A percentile compares a stretch with the other conserved stretches of the same genome.
These are phyloP conservation scores for Drosophila aff. DNA, from an alignment of 1,140 invertebrate genomes.

Conservation along the genomic window DNA sequence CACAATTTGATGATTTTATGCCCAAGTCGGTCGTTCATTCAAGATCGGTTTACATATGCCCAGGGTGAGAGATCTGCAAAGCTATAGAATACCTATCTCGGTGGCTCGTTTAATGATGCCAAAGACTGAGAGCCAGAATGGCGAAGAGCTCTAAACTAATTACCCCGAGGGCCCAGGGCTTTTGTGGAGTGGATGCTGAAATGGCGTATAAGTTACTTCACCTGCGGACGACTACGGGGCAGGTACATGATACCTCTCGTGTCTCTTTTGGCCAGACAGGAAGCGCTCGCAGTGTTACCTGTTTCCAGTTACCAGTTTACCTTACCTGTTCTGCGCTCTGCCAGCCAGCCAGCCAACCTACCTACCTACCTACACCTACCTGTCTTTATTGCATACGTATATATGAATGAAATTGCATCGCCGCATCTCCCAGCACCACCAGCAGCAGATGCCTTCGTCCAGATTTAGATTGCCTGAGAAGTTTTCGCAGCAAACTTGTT, in stretches of 20 bases:
- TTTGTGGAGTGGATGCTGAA: slow-evolving; percentile 34
- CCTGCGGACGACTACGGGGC: slow-evolving; percentile 65
- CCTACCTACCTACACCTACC: not conserved
- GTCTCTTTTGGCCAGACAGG: slow-evolving; percentile 66
- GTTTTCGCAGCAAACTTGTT: slow-evolving; percentile 77
- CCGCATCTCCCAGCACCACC: slow-evolving; percentile 21
- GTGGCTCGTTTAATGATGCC: slow-evolving; percentile 35
- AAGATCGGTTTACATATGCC: slow-evolving; percentile 31
- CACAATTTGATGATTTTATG: slow-evolving; percentile 52
- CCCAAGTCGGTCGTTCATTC: slow-evolving; percentile 16
- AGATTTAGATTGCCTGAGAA: slow-evolving; percentile 70
- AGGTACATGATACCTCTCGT: slow-evolving; percentile 69
- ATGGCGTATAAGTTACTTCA: slow-evolving; percentile 78
- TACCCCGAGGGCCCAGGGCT: slow-evolving; percentile 50
- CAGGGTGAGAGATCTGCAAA: slow-evolving; percentile 9
- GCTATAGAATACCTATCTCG: slow-evolving; percentile 19
- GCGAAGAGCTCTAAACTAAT: slow-evolving; percentile 69
- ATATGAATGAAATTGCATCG: slow-evolving; percentile 73
- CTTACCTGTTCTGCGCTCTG: slow-evolving; percentile 5
- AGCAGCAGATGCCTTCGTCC: slow-evolving; percentile 49
- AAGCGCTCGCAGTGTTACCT: slow-evolving; percentile 66
- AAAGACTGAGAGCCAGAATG: slow-evolving; percentile 10
- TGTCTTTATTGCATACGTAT: slow-evolving; percentile 66
- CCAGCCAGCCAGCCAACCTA: not conserved
- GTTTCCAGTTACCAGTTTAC: slow-evolving; percentile 4